A percentile compares a stretch with the other conserved stretches of the same genome.
These are phyloP conservation scores for Arge pagana DNA, from an alignment of 2,888 invertebrate species.

Conservation along the genomic window DNA sequence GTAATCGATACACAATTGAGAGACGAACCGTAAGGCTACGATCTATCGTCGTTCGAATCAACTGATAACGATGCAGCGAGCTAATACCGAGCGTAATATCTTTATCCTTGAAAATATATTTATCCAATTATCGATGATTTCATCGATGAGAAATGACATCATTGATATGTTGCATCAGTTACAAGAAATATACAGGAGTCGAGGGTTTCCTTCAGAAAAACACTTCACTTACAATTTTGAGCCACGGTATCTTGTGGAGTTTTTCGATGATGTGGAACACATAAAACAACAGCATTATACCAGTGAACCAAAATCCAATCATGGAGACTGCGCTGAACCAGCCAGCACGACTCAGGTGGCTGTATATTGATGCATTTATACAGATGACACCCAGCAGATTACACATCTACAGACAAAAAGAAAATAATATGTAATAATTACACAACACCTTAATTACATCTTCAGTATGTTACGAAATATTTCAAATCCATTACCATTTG, in stretches of 20 bases:
- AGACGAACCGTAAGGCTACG: too few species aligned
- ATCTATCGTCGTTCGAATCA: too few species aligned
- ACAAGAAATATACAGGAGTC: too few species aligned
- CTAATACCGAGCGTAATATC: too few species aligned
- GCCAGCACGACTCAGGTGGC: conserved; percentile 64
- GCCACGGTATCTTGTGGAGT: conserved; percentile 84
- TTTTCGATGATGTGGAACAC: conserved; percentile 86
- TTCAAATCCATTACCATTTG: conserved; percentile 70
- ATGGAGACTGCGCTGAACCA: conserved; percentile 82
- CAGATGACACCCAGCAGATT: conserved; percentile 82
- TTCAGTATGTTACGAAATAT: conserved; percentile 11
- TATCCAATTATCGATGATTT: too few species aligned
- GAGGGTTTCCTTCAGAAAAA: too few species aligned
- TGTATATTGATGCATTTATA: conserved; percentile 64
- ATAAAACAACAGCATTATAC: conserved; percentile 77
- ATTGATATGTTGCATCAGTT: too few species aligned
- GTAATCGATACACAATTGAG: not conserved
- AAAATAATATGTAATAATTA: conserved; percentile 18
- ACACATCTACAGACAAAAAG: conserved; percentile 62
- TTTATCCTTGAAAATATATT: too few species aligned
- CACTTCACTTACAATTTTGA: conserved; percentile 68
- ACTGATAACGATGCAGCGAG: too few species aligned
- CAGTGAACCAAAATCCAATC: conserved; percentile 85
- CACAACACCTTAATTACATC: conserved; percentile 6
- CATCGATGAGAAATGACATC: too few species aligned